These are phyloP conservation scores for Mystacornis crossleyi DNA, from an alignment of 2,113 vertebrate species.

Conservation along the genomic window DNA sequence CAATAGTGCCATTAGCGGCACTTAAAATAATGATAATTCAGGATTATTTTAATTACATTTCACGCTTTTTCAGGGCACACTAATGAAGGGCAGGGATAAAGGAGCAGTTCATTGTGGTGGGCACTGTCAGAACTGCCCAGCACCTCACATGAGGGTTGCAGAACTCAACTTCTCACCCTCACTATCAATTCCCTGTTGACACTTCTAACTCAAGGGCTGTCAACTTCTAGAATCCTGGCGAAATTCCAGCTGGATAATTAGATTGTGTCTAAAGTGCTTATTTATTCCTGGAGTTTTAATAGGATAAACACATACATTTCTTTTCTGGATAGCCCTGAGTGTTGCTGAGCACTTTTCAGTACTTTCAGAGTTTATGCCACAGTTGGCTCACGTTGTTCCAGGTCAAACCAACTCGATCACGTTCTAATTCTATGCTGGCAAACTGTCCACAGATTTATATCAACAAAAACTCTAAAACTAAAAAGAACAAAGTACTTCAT, in stretches of 20 bases:
- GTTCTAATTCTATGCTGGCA: background rate
- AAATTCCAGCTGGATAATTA: background rate
- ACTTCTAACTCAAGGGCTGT: background rate
- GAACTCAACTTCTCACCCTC: background rate
- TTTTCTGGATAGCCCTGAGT: background rate
- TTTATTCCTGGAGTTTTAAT: background rate
- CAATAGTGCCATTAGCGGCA: background rate
- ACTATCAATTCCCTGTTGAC: background rate
- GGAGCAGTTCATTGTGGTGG: background rate
- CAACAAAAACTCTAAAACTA: background rate
- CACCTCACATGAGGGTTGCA: background rate
- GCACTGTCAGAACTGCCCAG: background rate
- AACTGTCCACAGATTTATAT: background rate
- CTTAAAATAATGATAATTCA: constrained; percentile 31
- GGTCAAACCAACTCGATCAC: background rate
- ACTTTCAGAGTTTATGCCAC: background rate
- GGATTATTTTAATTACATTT: constrained; percentile 29
- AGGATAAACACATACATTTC: background rate
- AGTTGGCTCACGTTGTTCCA: background rate
- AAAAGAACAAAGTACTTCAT: background rate
- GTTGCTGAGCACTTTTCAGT: background rate
- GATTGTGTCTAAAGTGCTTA: background rate
- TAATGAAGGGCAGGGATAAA: background rate
- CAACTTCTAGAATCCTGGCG: background rate
- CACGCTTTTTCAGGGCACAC: background rate